A percentile compares a stretch with the other conserved stretches of the same genome.
Evolutionary conservation across 1,140 invertebrate species (phyloP).

Genomic region (Magallana angulata): DNA sequence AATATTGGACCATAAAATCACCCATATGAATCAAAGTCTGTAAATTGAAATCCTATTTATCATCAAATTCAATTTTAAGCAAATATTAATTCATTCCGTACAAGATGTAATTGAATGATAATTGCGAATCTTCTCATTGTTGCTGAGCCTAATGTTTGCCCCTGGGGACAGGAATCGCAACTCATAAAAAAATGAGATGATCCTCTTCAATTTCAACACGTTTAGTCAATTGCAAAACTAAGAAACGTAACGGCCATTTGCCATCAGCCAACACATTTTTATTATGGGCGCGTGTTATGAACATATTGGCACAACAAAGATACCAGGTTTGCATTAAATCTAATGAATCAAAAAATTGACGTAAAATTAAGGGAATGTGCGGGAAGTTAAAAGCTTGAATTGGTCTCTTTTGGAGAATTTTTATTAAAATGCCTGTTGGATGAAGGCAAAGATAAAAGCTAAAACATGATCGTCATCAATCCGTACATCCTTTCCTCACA

Average conservation of each 20-base stretch:
- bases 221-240: slow-evolving; percentile 6
- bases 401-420: slow-evolving; percentile 7
- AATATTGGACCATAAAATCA: slow-evolving; percentile 12
- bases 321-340: slow-evolving; percentile 32
- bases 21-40: slow-evolving; percentile 26
- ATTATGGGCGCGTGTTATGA: slow-evolving; percentile 15
- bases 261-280: not conserved
- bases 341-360: slow-evolving; percentile 37
- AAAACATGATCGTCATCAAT: not conserved
- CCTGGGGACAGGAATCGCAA: not conserved
- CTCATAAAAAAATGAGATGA: not conserved
- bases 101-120: slow-evolving; percentile 34
- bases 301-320: slow-evolving; percentile 15
- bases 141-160: not conserved
- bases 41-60: slow-evolving; percentile 2
- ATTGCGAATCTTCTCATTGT: not conserved
- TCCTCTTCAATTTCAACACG: slow-evolving; percentile 24
- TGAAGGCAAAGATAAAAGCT: not conserved
- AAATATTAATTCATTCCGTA: slow-evolving; percentile 5
- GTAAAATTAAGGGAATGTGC: slow-evolving; percentile 11
- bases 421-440: not conserved
- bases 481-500: not conserved
- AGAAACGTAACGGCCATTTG: slow-evolving; percentile 12
- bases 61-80: slow-evolving; percentile 22
- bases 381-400: not conserved